Evolutionary conservation across 2,888 invertebrate genomes (phyloP).

Genomic region (Latrodectus elegans): DNA sequence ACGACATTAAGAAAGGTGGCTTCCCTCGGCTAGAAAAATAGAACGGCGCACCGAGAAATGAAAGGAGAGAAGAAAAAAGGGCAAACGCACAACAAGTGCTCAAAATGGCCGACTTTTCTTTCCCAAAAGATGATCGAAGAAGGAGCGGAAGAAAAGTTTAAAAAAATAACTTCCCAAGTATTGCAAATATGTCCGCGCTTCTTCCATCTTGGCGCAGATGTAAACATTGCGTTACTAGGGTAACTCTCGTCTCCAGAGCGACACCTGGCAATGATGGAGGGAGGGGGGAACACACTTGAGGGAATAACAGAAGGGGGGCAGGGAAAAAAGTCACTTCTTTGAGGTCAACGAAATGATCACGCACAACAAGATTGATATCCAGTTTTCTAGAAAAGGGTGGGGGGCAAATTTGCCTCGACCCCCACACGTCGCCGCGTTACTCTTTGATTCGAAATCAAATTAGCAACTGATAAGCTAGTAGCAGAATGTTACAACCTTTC

Average conservation of each 20-base stretch:
- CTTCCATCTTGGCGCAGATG: conserved; percentile 37
- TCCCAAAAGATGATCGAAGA: background rate
- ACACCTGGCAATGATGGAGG: conserved; percentile 50
- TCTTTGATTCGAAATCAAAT: too few relatives aligned
- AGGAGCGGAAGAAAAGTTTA: too few relatives aligned
- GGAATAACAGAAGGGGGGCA: conserved; percentile 6
- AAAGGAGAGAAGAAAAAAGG: background rate
- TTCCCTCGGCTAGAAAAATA: background rate
- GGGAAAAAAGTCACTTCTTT: conserved; percentile 4
- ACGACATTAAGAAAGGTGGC: background rate
- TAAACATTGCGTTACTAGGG: conserved; percentile 66
- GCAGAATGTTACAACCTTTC: too few relatives aligned
- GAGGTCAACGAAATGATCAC: conserved; percentile 55
- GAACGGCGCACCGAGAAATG: background rate
- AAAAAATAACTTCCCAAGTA: conserved; percentile 25
- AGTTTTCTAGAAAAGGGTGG: conserved; percentile 1
- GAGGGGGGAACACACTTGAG: background rate
- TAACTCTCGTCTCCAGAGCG: conserved; percentile 27
- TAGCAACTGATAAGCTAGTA: too few relatives aligned
- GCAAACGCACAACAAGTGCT: conserved; percentile 53
- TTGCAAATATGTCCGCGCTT: conserved; percentile 37
- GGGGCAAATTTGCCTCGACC: too few relatives aligned
- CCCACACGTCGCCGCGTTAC: too few relatives aligned
- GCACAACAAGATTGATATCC: conserved; percentile 32
- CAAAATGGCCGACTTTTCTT: conserved; percentile 48